Evolutionary conservation across 2,113 vertebrate species (phyloP), one percentile per base, ranked within the genome.

Genomic region (Callithrix jacchus): DNA sequence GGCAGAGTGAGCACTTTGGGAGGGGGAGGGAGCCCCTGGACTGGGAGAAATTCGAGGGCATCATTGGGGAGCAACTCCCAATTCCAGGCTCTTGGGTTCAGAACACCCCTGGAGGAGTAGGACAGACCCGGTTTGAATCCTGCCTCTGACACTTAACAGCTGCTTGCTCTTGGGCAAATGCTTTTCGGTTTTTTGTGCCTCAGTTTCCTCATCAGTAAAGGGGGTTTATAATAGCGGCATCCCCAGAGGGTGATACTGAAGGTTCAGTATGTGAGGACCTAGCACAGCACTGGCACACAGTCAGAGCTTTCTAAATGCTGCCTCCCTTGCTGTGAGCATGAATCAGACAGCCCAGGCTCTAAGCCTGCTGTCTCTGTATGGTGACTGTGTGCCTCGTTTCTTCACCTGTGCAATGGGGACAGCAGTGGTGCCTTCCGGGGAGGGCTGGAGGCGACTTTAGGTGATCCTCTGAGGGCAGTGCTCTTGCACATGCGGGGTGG

Each of bases 381-480:
- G 61, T 45, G 40, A 42, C 12, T 10, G 3, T 1, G 18, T 35
- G 23, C 52, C 71, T 70, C 1, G 30, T 71, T 54, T 73, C 64
- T 56, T 73, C 61, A 17, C 70, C 3, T 64, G 27, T 18, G 6
- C 4, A 25, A 14, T 10, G 52, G 25, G 52, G 30, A 45, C 23
- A 27, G 35, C 35, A 37, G n/a, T 20, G 16, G 35, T 27, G 18
- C 10, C 68, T 20, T 35, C 5, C 25, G 6, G 25, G 6, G 25
- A 8, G 10, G 1, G n/a, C 18, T 27, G 27, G 35, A 52, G 2
- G 4, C 27, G 2, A 0, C 56, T 40, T 66, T 88, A 68, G 68
- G 47, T 40, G 32, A 52, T 45, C 0, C 0, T 73, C 23, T 20
- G n/a, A 54, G 71, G 20, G 40, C 37, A 83, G 37, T 0, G 0